Evolutionary conservation across 2,797 vertebrate species (phyloP).

Genomic region (Acanthurus leucopareius): DNA sequence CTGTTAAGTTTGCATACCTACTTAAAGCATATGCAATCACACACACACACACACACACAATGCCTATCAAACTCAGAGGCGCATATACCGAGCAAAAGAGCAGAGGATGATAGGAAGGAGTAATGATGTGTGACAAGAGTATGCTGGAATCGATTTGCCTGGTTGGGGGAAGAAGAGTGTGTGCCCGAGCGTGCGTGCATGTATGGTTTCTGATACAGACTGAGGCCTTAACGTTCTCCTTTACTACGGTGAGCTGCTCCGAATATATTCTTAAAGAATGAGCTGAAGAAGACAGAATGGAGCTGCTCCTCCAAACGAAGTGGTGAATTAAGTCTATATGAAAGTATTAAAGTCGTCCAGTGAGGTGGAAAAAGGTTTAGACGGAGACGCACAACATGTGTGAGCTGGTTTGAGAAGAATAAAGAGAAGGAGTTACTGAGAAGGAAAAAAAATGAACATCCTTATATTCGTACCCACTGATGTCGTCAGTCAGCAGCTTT

Average conservation of each 20-base stretch:
- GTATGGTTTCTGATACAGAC: constrained; percentile 10
- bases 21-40: constrained; percentile 45
- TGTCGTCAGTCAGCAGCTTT: neutral
- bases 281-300: constrained; percentile 27
- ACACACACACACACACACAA: constrained; percentile 31
- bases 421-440: constrained; percentile 13
- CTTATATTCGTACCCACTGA: neutral
- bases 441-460: neutral
- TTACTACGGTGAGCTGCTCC: constrained; percentile 32
- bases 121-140: constrained; percentile 78
- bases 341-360: constrained; percentile 34
- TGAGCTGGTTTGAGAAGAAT: constrained; percentile 8
- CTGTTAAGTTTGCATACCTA: constrained; percentile 58
- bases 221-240: constrained; percentile 32
- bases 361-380: constrained; percentile 39
- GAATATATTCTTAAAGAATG: constrained; percentile 44
- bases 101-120: constrained; percentile 66
- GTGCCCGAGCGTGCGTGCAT: constrained; percentile 12
- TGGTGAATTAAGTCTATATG: constrained; percentile 23
- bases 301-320: constrained; percentile 36
- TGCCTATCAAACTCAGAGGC: constrained; percentile 18
- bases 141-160: constrained; percentile 72
- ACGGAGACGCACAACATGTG: neutral
- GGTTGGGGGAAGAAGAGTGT: constrained; percentile 32
- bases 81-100: constrained; percentile 53